Conservation (phyloP, 2,888 invertebrate genomes). For the Drosophila mimetica region DNA sequence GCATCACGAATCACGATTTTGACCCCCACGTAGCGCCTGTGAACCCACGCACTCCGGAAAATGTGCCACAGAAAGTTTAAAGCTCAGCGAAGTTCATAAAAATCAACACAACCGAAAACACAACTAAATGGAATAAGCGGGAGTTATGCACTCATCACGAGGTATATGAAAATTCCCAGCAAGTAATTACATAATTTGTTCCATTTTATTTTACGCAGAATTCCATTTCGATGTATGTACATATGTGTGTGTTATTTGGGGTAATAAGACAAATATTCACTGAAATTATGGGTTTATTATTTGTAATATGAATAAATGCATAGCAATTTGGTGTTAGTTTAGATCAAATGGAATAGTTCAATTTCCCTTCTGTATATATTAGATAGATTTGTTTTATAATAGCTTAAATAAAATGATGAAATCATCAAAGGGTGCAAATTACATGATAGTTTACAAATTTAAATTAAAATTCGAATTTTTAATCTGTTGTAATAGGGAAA, state of each 20-base stretch:
- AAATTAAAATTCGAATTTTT: too few relatives aligned
- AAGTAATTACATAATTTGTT: constrained; percentile 2
- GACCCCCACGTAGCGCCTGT: constrained; percentile 46
- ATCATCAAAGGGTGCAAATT: background rate
- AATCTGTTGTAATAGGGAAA: too few relatives aligned
- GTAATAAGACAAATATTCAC: background rate
- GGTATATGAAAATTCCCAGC: constrained; percentile 5
- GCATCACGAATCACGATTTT: constrained; percentile 3
- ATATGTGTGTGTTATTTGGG: constrained; percentile 9
- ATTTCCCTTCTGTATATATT: background rate
- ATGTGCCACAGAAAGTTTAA: constrained; percentile 51
- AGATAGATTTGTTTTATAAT: too few relatives aligned
- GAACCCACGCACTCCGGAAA: constrained; percentile 36
- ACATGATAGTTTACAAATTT: too few relatives aligned
- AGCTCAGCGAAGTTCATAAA: constrained; percentile 52
- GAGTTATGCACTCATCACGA: constrained; percentile 21
- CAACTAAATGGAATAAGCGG: constrained; percentile 44
- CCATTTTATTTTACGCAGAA: background rate
- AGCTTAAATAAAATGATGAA: background rate
- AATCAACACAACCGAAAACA: constrained; percentile 38
- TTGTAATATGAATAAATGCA: background rate
- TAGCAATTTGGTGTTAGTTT: background rate
- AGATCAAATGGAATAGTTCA: background rate
- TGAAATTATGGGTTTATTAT: background rate
- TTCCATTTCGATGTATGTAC: background rate